phyloP scores from a whole-genome alignment of 2,113 vertebrate genomes.

The Bubo scandiacus region DNA sequence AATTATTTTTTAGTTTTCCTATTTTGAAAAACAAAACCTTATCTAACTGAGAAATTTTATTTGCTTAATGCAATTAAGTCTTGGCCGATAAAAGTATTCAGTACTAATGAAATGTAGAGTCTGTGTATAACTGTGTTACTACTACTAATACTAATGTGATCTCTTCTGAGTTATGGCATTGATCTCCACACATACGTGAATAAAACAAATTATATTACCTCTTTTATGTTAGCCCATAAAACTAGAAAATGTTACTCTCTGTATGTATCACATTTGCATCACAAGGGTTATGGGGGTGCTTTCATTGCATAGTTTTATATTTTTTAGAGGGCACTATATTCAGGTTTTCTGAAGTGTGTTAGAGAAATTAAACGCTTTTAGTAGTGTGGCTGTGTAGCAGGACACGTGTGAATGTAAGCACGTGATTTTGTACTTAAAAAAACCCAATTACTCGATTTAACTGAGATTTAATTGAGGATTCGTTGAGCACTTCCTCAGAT shows the following conservation, averaged over 20 bases:
- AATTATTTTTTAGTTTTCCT: not conserved
- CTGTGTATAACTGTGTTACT: not conserved
- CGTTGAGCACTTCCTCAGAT: not conserved
- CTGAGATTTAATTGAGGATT: not conserved
- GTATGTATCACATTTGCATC: conserved; percentile 15
- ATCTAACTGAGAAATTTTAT: not conserved
- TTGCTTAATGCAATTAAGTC: not conserved
- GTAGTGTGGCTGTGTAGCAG: not conserved
- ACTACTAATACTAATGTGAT: not conserved
- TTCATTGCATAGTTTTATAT: not conserved
- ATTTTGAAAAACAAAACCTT: not conserved
- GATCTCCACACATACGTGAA: conserved; percentile 43
- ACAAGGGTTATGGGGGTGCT: not conserved
- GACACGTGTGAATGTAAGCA: not conserved
- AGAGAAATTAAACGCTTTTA: not conserved
- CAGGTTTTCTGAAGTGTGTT: not conserved
- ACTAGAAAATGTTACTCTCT: conserved; percentile 48
- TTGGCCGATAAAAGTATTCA: not conserved
- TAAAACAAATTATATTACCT: conserved; percentile 52
- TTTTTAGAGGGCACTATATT: conserved; percentile 1
- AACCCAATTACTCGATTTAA: not conserved
- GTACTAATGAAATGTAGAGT: not conserved
- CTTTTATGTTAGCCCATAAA: conserved; percentile 40
- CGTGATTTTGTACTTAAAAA: not conserved
- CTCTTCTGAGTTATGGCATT: conserved; percentile 33